phyloP scores from a whole-genome alignment of 1,140 invertebrate genomes.

The Penaeus indicus region DNA sequence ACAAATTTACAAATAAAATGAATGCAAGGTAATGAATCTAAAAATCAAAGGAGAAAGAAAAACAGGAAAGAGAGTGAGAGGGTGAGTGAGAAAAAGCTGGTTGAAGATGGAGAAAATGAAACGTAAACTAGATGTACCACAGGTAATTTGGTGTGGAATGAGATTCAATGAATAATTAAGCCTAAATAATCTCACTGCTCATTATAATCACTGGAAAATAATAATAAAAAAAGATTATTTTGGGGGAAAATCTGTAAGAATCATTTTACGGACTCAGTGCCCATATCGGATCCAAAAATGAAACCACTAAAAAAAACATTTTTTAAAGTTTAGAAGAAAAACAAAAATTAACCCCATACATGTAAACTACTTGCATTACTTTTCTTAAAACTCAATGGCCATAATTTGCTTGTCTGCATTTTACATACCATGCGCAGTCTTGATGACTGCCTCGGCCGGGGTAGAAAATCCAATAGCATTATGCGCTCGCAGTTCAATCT shows the following conservation, averaged over 20 bases:
- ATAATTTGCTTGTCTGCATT: not conserved
- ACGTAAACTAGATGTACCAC: not conserved
- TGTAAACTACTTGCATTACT: not conserved
- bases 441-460: slow-evolving; percentile 81
- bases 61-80: slow-evolving; percentile 25
- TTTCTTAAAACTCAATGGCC: too few species aligned
- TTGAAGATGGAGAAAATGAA: not conserved
- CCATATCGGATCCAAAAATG: too few species aligned
- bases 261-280: too few species aligned
- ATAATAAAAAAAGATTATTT: too few species aligned
- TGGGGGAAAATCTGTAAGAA: too few species aligned
- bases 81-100: slow-evolving; percentile 25
- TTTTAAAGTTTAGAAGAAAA: too few species aligned
- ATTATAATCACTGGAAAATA: too few species aligned
- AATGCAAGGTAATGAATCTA: not conserved
- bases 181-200: too few species aligned
- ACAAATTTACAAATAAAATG: not conserved
- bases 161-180: too few species aligned
- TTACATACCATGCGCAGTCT: slow-evolving; percentile 81
- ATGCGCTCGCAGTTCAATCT: slow-evolving; percentile 84
- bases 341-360: not conserved
- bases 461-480: slow-evolving; percentile 86
- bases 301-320: too few species aligned
- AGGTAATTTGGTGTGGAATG: not conserved
- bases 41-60: not conserved